Percentiles rank a stretch among this genome's conserved stretches.
Conservation (phyloP, 2,113 vertebrate species). For the Eurypyga helias region DNA sequence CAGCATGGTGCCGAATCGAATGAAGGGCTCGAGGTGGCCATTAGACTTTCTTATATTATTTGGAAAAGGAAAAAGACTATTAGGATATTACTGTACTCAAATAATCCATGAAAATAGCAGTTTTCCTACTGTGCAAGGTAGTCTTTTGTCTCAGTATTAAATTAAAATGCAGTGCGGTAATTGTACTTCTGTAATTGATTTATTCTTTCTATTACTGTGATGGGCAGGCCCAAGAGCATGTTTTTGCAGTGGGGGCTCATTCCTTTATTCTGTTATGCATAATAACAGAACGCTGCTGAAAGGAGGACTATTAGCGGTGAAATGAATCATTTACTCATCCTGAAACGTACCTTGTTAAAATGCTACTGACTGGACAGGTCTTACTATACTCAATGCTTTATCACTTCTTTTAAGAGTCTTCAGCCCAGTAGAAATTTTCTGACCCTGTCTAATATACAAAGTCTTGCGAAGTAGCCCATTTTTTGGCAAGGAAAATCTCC, state of each 20-base stretch:
- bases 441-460: not conserved
- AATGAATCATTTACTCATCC: not conserved
- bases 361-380: not conserved
- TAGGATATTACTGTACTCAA: not conserved
- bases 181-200: not conserved
- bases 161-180: not conserved
- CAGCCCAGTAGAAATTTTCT: not conserved
- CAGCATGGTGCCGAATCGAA: fast-evolving
- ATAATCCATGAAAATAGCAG: not conserved
- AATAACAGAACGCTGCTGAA: not conserved
- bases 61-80: not conserved
- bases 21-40: not conserved
- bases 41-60: not conserved
- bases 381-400: not conserved
- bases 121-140: not conserved
- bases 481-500: not conserved
- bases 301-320: not conserved
- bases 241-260: not conserved
- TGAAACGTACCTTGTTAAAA: not conserved
- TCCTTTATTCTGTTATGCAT: not conserved
- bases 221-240: not conserved
- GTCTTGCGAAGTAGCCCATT: not conserved
- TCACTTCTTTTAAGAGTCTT: not conserved
- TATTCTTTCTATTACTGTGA: not conserved
- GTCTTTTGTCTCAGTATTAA: not conserved